Evolutionary conservation across 2,888 invertebrate species (phyloP), one percentile per base, ranked within the genome.

Genomic region (Dryocosmus kuriphilus): DNA sequence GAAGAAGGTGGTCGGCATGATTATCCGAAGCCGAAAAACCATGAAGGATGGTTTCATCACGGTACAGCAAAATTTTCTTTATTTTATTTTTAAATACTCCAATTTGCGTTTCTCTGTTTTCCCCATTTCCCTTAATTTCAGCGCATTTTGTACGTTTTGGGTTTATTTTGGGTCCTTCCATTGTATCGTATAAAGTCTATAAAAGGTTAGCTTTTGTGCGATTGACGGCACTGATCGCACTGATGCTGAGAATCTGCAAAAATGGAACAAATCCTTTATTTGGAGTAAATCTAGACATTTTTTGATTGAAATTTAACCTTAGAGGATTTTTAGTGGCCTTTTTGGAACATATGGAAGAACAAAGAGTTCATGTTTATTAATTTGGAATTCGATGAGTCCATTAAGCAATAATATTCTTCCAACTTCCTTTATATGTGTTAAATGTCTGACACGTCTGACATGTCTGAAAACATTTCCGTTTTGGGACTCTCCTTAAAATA

Each of bases 11-110:
- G 95, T 96, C 92, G 96, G 96, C 92, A 96, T 97, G 94, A 96
- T 96, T 92, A 96, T 96, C 93, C 94, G 96, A 92, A 96, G 96
- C 92, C 94, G 97, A 93, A 96, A 96, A 93, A 95, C 96, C 92
- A 94, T 95, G 92, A 97, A 96, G 94, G 96, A 97, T 94, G 96
- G 96, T 91, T 96, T 97, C 90, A 96, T 97, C 93, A 96, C 96
- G 93, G 96, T 96, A 94, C 77, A 85, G 76, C 80, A 94, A 94
- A 80, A 79, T 80, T 75, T 75, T 81, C 63, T 76, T 71, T 55
- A 71, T 75, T 62, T 78, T 63, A 16, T 46, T 76, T 30, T 24
- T 57, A 57, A 0, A 27, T 14, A 11, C 6, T 57, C 24, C 14
- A 8, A 51, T 51, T 51, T n/a, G 9, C 51, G n/a, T n/a, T n/a